These are phyloP conservation scores for Diabrotica undecimpunctata DNA, from an alignment of 1,140 invertebrate genomes.

Conservation along the genomic window DNA sequence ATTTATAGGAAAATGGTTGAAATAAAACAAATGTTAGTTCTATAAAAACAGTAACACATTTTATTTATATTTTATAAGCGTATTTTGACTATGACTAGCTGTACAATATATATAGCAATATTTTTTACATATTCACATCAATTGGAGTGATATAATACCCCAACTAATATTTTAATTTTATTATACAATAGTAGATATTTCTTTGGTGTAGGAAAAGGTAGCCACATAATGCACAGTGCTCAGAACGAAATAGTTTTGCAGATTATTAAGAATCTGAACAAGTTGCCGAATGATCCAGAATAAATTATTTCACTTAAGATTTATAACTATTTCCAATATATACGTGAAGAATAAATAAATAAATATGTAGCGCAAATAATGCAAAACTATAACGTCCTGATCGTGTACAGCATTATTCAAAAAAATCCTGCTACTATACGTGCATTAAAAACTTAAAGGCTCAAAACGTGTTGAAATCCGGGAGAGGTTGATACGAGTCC, in stretches of 20 bases:
- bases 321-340: no score
- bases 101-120: conserved; percentile 48
- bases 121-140: conserved; percentile 47
- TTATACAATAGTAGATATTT: conserved; percentile 46
- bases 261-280: no score
- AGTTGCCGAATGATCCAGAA: no score
- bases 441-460: conserved; percentile 21
- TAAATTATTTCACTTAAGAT: no score
- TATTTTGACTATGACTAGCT: conserved; percentile 50
- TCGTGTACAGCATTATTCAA: not conserved
- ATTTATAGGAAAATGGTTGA: not conserved
- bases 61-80: conserved; percentile 48
- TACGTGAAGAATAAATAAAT: no score
- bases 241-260: no score
- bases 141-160: conserved; percentile 20
- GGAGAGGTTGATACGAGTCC: conserved; percentile 19
- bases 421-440: conserved; percentile 3
- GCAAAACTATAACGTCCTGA: no score
- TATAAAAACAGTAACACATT: conserved; percentile 49
- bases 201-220: conserved; percentile 46
- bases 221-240: conserved; percentile 33
- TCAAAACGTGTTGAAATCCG: conserved; percentile 9
- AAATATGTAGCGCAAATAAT: no score
- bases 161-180: conserved; percentile 36
- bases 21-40: conserved; percentile 43